Evolutionary conservation across 2,797 vertebrate genomes (phyloP), one percentile per base, ranked within the genome.

Genomic region (Orestias chungarensis): DNA sequence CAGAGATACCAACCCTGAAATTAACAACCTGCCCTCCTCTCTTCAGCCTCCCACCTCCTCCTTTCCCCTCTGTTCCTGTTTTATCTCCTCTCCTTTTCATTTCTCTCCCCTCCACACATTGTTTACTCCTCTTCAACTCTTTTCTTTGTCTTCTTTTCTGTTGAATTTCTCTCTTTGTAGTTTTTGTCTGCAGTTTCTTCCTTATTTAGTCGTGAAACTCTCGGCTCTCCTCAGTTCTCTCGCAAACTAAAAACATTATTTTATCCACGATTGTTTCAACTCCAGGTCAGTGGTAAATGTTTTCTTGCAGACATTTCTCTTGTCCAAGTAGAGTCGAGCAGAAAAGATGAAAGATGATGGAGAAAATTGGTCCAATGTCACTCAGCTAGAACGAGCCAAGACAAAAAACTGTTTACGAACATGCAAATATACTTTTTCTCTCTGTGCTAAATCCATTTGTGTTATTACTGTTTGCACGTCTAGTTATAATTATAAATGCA

Each of bases 1-100:
- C 54, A 75, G 81, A 88, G 88, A 90, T 88, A 90, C 66, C 84
- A 78, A 78, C 68, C 78, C 74, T 75, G 72, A 84, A 87, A 90
- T 88, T 71, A 87, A 83, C 84, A 75, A 71, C 74, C 42, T 72
- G 44, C 67, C 73, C 74, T 67, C 64, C 27, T 59, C 31, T 43
- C 42, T 33, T 50, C 61, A 11, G 11, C 42, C 1, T 44, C 43
- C 43, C 11, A n/a, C 69, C 35, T 43, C 40, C 68, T 35, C 31
- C 18, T 35, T 35, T 46, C 57, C 38, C 4, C n/a, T 11, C 49
- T 29, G 14, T 17, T 66, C 66, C 49, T 67, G 40, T 49, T 71
- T 42, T 61, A 54, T 77, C 70, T 69, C 20, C 44, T 12, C 12
- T 57, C 38, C 17, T 54, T n/a, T 35, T 70, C 61, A 50, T 49